A percentile compares a stretch with the other conserved stretches of the same genome.
Evolutionary conservation across 2,888 invertebrate genomes (phyloP).

Genomic region (Platerodrilus igneus): DNA sequence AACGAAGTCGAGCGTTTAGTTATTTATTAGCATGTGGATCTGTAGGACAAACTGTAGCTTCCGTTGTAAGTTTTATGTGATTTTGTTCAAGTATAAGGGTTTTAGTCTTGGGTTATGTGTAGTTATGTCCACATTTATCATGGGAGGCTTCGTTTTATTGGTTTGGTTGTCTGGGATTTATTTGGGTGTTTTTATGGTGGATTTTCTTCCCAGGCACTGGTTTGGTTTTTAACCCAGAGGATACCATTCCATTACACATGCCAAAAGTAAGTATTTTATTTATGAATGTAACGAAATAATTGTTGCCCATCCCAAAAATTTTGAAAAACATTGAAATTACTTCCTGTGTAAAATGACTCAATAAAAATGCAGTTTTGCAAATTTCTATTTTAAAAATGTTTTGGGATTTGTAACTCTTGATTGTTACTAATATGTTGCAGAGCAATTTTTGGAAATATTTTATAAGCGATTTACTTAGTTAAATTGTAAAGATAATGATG

Average conservation of each 20-base stretch:
- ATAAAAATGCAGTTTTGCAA: slow-evolving; percentile 14
- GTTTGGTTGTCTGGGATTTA: slow-evolving; percentile 63
- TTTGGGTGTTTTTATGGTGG: slow-evolving; percentile 64
- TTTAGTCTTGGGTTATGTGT: slow-evolving; percentile 15
- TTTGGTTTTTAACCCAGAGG: slow-evolving; percentile 48
- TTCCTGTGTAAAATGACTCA: too few species aligned
- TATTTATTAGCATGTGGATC: slow-evolving; percentile 69
- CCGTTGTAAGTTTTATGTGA: slow-evolving; percentile 54
- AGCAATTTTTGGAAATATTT: too few species aligned
- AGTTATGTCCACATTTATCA: slow-evolving; percentile 63
- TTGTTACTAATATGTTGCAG: too few species aligned
- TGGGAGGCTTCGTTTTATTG: slow-evolving; percentile 66
- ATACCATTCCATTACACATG: slow-evolving; percentile 54
- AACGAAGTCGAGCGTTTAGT: slow-evolving; percentile 67
- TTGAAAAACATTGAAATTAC: too few species aligned
- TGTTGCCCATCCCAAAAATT: too few species aligned
- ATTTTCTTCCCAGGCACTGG: slow-evolving; percentile 56
- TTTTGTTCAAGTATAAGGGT: slow-evolving; percentile 1
- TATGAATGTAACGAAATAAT: too few species aligned
- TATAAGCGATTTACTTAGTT: too few species aligned
- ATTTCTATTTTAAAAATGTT: too few species aligned
- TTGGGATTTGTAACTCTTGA: too few species aligned
- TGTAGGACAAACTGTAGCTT: slow-evolving; percentile 70
- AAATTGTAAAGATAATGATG: too few species aligned
- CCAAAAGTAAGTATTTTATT: slow-evolving; percentile 48